phyloP scores from a whole-genome alignment of 2,113 vertebrate species.

The Lynx canadensis region DNA sequence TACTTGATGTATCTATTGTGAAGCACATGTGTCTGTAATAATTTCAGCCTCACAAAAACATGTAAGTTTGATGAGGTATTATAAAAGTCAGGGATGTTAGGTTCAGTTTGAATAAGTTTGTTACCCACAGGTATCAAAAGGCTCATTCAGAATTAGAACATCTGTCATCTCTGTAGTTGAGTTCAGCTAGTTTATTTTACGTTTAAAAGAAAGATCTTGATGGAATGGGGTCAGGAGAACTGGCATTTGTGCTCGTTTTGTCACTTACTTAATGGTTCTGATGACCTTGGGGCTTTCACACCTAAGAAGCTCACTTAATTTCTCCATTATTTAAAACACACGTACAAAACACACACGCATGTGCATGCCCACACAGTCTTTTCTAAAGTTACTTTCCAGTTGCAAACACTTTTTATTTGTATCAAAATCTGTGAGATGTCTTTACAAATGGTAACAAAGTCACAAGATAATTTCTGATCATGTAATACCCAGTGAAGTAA shows the following conservation, averaged over 20 bases:
- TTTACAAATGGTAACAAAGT: neutral
- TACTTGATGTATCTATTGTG: too few relatives aligned
- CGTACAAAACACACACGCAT: neutral
- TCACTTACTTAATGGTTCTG: neutral
- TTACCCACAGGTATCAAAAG: neutral
- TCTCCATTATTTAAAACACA: neutral
- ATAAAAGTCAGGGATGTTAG: neutral
- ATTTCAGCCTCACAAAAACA: neutral
- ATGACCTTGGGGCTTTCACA: neutral
- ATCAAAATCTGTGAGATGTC: neutral
- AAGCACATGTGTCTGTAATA: neutral
- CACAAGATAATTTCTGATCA: neutral
- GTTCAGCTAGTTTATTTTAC: neutral
- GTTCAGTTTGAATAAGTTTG: neutral
- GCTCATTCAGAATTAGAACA: neutral
- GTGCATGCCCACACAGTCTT: neutral
- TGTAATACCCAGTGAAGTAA: neutral
- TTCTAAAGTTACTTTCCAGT: neutral
- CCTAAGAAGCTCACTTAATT: neutral
- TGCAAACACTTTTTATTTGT: neutral
- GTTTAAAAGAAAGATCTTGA: neutral
- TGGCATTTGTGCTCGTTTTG: neutral
- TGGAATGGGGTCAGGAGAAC: neutral
- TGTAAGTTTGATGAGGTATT: neutral
- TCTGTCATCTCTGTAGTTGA: neutral